Evolutionary conservation across 2,888 invertebrate species (phyloP).

Genomic region (Cyclophora punctaria): DNA sequence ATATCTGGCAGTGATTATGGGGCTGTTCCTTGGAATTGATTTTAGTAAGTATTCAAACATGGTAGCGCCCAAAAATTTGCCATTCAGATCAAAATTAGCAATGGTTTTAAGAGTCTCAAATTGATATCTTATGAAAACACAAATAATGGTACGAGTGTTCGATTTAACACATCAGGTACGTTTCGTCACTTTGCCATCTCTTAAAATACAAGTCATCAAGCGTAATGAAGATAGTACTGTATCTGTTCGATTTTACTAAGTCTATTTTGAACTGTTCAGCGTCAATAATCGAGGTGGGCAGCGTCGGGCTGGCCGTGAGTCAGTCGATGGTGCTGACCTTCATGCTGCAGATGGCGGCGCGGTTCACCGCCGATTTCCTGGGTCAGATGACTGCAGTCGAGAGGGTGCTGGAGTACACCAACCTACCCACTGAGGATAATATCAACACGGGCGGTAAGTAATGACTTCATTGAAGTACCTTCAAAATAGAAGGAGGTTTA

Average conservation of each 20-base stretch:
- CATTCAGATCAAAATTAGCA: no score
- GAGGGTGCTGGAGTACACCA: conserved; percentile 86
- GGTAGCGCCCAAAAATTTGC: no score
- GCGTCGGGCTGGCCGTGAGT: conserved; percentile 79
- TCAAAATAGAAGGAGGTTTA: no score
- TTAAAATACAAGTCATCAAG: background rate
- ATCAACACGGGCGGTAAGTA: conserved; percentile 53
- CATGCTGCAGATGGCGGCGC: conserved; percentile 84
- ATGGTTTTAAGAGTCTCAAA: no score
- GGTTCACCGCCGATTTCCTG: conserved; percentile 85
- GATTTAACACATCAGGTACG: background rate
- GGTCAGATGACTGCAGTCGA: conserved; percentile 80
- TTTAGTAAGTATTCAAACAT: conserved; percentile 59
- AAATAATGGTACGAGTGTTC: no score
- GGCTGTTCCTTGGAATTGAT: conserved; percentile 76
- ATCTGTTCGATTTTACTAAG: background rate
- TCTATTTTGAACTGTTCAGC: conserved; percentile 26
- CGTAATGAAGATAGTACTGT: background rate
- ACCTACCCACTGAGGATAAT: conserved; percentile 62
- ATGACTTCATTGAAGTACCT: background rate
- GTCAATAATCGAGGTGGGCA: conserved; percentile 56
- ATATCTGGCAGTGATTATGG: conserved; percentile 79
- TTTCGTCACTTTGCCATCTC: background rate
- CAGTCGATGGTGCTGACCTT: conserved; percentile 77
- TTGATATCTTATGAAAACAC: no score